Base-by-base conservation (phyloP, 2,888 invertebrate species). In the Nebria salina region DNA sequence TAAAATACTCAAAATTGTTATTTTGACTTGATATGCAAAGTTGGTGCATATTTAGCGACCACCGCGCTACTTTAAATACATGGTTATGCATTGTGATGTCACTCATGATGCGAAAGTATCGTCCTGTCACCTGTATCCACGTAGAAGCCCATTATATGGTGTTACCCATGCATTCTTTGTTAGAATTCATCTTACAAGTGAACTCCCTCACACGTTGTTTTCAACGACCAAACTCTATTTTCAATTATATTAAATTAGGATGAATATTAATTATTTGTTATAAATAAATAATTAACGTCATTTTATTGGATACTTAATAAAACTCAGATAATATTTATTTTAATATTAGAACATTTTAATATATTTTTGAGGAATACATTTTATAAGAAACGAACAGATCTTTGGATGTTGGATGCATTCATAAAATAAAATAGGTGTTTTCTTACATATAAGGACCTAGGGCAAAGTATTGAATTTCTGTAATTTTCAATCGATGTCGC, bases 51-150 rank as follows among this genome's bases (percentile, higher is more conserved):
- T 25, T 13, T 13, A 11, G 54, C 76, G 76, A 66, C 76, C 65
- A 34, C 72, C 43, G 74, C 73, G 66, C 66, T 65, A 66, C 73
- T 79, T 74, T 75, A 75, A 75, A 78, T 79, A 75, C 75, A 79
- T 79, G 79, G 74, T 75, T 79, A 79, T 79, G 75, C 79, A 79
- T 79, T 79, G 79, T 79, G 79, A 79, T 79, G 79, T 79, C 79
- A 79, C 65, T 79, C 79, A 79, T 79, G 74, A 2, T 54, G 54
- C 66, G 75, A 54, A 79, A 66, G 43, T 75, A 79, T 75, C 70
- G 66, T 79, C 72, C 72, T 77, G 79, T 74, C 79, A 79, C 74
- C 79, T 79, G 42, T 25, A 42, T 68, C 77, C 66, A 66, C 70
- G 70, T 54, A 13, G 54, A 54, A 8, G 54, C 54, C 54, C 54